Conservation (phyloP, 2,113 vertebrate genomes). For the Saccopteryx leptura region DNA sequence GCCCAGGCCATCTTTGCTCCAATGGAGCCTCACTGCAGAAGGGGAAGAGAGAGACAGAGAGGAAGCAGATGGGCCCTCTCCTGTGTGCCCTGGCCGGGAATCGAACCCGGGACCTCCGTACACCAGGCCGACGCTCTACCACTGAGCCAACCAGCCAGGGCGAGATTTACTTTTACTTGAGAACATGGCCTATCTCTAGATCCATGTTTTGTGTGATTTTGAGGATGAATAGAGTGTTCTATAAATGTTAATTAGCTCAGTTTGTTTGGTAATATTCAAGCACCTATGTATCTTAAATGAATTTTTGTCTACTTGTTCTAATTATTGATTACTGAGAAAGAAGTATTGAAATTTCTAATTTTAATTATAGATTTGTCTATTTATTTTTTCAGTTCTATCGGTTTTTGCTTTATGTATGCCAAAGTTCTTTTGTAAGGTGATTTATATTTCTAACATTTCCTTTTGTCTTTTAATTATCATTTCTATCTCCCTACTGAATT, state of each 20-base stretch:
- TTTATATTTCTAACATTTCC: constrained; percentile 34
- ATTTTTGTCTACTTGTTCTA: constrained; percentile 23
- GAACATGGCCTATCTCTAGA: background rate
- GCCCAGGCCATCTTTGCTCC: too few species aligned
- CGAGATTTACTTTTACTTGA: background rate
- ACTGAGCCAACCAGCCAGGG: too few species aligned
- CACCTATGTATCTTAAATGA: background rate
- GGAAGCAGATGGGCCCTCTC: too few species aligned
- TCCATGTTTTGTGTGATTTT: background rate
- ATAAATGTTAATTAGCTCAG: background rate
- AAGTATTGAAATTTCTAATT: constrained; percentile 35
- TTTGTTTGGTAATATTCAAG: background rate
- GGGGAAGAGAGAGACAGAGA: too few species aligned
- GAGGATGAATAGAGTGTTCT: background rate
- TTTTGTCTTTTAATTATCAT: constrained; percentile 12
- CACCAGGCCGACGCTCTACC: too few species aligned
- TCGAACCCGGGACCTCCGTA: too few species aligned
- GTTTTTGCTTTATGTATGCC: background rate
- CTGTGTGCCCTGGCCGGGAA: too few species aligned
- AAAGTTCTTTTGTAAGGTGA: background rate
- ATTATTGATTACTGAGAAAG: background rate
- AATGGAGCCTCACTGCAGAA: too few species aligned
- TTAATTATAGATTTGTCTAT: background rate
- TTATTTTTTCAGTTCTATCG: background rate
- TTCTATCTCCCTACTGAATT: background rate